These are phyloP conservation scores for Metellina segmentata DNA, from an alignment of 2,888 invertebrate genomes.

Conservation along the genomic window DNA sequence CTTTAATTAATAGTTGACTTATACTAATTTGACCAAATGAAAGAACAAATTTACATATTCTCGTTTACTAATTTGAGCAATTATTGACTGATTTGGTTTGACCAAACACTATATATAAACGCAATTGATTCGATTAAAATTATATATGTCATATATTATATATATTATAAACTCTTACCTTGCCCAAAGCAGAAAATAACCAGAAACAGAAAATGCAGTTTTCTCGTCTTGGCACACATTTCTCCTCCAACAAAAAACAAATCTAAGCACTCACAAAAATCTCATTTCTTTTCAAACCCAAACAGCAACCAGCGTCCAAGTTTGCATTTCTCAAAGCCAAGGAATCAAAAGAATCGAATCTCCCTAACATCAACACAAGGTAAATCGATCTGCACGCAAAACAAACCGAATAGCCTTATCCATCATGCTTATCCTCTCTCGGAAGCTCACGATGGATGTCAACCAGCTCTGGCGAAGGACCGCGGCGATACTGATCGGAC, in stretches of 20 bases:
- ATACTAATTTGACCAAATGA: no score
- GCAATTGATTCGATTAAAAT: not conserved
- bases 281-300: not conserved
- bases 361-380: no score
- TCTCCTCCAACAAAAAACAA: not conserved
- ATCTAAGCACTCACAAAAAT: not conserved
- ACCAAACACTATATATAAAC: not conserved
- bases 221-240: constrained; percentile 1
- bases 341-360: no score
- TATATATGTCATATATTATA: no score
- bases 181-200: constrained; percentile 27
- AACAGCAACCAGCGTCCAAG: not conserved
- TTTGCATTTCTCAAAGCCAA: no score
- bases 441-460: no score
- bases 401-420: no score
- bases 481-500: no score
- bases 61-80: not conserved
- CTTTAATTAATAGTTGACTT: not conserved
- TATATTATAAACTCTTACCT: constrained; percentile 8
- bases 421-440: no score
- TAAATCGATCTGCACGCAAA: no score
- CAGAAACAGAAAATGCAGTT: constrained; percentile 8
- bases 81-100: not conserved
- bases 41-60: no score
- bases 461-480: no score